phyloP scores from a whole-genome alignment of 53 echinoderm and acorn worm species.

The Temnopleurus reevesii region DNA sequence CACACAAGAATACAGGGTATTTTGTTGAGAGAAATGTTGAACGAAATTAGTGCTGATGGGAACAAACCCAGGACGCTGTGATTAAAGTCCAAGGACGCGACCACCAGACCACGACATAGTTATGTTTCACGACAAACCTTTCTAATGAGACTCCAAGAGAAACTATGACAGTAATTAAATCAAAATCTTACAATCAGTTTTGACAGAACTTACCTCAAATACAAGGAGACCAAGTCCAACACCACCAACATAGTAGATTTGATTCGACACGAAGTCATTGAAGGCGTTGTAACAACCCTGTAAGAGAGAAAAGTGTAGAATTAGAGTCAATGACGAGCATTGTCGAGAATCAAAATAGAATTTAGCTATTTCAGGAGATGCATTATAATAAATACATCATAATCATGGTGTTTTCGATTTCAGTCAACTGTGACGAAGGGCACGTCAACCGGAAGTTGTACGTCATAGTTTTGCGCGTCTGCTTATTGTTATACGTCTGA shows the following conservation, averaged over 20 bases:
- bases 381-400: background rate
- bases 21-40: no score
- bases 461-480: background rate
- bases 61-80: no score
- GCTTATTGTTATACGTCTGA: background rate
- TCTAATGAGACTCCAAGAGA: background rate
- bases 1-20: no score
- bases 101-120: no score
- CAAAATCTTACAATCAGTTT: no score
- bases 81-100: no score
- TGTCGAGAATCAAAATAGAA: no score
- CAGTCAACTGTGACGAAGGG: background rate
- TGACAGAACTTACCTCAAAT: constrained; percentile 85
- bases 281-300: constrained; percentile 79
- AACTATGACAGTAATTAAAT: no score
- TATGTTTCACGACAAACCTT: no score
- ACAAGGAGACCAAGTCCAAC: constrained; percentile 84
- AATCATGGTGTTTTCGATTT: no score
- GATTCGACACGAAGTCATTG: constrained; percentile 65
- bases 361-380: no score
- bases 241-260: constrained; percentile 73
- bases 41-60: no score
- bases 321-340: background rate
- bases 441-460: background rate
- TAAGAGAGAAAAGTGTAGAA: background rate